These are phyloP conservation scores for Sander vitreus DNA, from an alignment of 2,113 vertebrate species.

Conservation along the genomic window DNA sequence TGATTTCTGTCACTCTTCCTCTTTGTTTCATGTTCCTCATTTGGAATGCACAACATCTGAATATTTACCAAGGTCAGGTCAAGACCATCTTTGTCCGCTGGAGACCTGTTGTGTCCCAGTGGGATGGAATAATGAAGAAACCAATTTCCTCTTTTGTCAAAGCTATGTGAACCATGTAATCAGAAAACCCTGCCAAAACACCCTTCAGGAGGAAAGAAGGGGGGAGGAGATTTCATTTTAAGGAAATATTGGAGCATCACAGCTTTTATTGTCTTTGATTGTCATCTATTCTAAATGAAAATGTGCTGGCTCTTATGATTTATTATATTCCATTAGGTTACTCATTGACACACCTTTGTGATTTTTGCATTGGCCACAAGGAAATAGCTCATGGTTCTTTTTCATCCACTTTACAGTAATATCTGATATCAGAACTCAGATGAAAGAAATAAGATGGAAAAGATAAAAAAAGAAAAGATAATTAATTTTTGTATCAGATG, in stretches of 20 bases:
- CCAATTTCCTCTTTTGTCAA: conserved; percentile 67
- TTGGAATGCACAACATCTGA: conserved; percentile 43
- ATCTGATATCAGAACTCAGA: conserved; percentile 47
- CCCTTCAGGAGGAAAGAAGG: conserved; percentile 36
- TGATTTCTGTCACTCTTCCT: conserved; percentile 26
- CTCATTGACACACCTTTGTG: conserved; percentile 37
- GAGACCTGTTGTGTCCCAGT: conserved; percentile 60
- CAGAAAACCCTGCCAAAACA: conserved; percentile 58
- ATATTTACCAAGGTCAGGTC: conserved; percentile 58
- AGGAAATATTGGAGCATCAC: conserved; percentile 57
- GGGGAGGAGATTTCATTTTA: conserved; percentile 55
- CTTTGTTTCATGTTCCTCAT: conserved; percentile 45
- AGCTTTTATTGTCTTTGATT: conserved; percentile 67
- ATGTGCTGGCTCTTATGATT: conserved; percentile 28
- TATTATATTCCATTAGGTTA: conserved; percentile 31
- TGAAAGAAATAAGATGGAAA: neutral
- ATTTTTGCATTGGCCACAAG: conserved; percentile 19
- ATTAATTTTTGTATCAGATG: conserved; percentile 39
- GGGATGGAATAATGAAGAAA: conserved; percentile 65
- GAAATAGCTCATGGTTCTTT: conserved; percentile 43
- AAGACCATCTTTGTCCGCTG: conserved; percentile 52
- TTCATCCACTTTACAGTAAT: conserved; percentile 51
- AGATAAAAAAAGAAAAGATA: neutral
- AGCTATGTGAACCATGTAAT: conserved; percentile 61
- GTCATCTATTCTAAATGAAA: conserved; percentile 68